These are phyloP conservation scores for Dryocosmus kuriphilus DNA, from an alignment of 2,888 invertebrate species.

Conservation along the genomic window DNA sequence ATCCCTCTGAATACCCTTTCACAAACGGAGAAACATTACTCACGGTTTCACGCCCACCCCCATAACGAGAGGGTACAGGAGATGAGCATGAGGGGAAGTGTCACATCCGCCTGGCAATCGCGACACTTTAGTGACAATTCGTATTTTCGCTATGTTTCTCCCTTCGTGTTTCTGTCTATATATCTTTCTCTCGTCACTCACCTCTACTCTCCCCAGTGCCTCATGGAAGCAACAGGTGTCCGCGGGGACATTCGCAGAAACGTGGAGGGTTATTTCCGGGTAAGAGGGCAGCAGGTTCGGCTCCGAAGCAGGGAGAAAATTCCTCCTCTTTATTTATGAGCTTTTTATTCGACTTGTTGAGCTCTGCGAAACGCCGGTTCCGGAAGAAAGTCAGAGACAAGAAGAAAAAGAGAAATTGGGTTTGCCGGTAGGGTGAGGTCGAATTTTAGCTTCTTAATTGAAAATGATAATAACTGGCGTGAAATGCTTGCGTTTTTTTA, in stretches of 20 bases:
- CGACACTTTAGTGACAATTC: slow-evolving; percentile 57
- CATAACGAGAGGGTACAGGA: slow-evolving; percentile 38
- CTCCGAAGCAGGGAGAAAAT: slow-evolving; percentile 57
- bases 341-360: slow-evolving; percentile 78
- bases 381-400: slow-evolving; percentile 50
- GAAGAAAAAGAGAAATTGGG: slow-evolving; percentile 47
- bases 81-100: slow-evolving; percentile 47
- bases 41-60: slow-evolving; percentile 71
- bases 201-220: slow-evolving; percentile 47
- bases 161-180: background rate
- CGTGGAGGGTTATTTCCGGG: slow-evolving; percentile 65
- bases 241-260: slow-evolving; percentile 78
- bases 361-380: slow-evolving; percentile 58
- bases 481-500: background rate
- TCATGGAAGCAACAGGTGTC: slow-evolving; percentile 75
- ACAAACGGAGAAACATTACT: slow-evolving; percentile 74
- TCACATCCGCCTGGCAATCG: slow-evolving; percentile 44
- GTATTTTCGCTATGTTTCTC: slow-evolving; percentile 30
- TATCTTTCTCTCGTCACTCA: slow-evolving; percentile 34
- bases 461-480: background rate
- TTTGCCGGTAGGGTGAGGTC: background rate
- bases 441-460: background rate
- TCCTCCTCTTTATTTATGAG: slow-evolving; percentile 77
- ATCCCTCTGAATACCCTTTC: slow-evolving; percentile 50
- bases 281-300: slow-evolving; percentile 58